Evolutionary conservation across 2,113 vertebrate species (phyloP).

Genomic region (Tauraco erythrolophus): DNA sequence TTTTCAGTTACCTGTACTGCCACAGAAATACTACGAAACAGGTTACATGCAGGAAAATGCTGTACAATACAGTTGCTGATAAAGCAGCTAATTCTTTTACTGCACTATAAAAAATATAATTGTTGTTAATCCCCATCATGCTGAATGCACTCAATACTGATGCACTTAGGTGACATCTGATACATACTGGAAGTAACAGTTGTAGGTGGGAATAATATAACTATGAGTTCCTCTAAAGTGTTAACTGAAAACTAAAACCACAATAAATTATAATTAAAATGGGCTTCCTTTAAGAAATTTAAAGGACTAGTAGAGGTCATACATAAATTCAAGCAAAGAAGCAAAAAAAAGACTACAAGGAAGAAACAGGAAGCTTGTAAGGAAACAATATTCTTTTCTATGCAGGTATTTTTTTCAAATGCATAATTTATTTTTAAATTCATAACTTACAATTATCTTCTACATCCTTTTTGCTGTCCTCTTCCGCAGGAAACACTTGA

Average conservation of each 20-base stretch:
- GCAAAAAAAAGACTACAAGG: neutral
- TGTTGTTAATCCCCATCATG: neutral
- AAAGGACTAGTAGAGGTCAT: neutral
- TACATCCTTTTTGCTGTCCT: constrained; percentile 93
- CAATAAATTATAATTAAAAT: neutral
- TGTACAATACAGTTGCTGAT: neutral
- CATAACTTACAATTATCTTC: constrained; percentile 95
- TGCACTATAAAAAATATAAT: neutral
- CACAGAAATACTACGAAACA: neutral
- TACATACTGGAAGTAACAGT: neutral
- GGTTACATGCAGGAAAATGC: neutral
- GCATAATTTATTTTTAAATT: neutral
- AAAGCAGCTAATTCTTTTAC: neutral
- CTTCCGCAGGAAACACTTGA: constrained; percentile 97
- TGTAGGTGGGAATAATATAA: neutral
- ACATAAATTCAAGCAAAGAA: neutral
- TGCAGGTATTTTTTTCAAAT: neutral
- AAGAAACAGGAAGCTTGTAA: constrained; percentile 6
- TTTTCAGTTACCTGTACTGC: neutral
- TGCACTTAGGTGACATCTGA: neutral
- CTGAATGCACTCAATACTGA: neutral
- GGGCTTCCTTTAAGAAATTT: neutral
- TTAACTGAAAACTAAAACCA: neutral
- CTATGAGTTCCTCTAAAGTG: neutral
- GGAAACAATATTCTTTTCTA: neutral